Base-by-base conservation (phyloP, 2,797 vertebrate species). In the Centropyge bicolor region DNA sequence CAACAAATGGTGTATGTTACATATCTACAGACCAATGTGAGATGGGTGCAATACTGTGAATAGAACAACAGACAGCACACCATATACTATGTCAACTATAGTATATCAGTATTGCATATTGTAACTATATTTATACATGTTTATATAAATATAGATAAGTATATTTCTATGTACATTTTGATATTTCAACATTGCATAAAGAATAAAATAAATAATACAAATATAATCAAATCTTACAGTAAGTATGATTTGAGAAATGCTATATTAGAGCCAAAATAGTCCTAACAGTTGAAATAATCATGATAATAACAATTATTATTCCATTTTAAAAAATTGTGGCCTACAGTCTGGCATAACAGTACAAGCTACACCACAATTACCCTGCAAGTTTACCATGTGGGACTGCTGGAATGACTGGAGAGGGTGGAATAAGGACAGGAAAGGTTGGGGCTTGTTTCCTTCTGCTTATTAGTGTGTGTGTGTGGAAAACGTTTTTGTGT, bases 331-430 rank as follows among this genome's bases (percentile, higher is more conserved):
- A 85, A 89, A 89, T 77, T 64, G 87, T 89, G 90, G 90, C 91
- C 92, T 93, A 94, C 80, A 88, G 88, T 92, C 93, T 93, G 92
- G 89, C 91, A 95, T 96, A 95, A 96, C 94, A 95, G 94, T 96
- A 96, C 91, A 93, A 95, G 95, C 96, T 97, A 96, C 93, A 95
- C 93, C 96, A 96, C 94, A 91, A 94, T 95, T 95, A 96, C 95
- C 96, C 96, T 96, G 97, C 94, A 94, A 89, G 94, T 95, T 92
- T 96, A 96, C 95, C 95, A 95, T 96, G 96, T 97, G 96, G 95
- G 96, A 90, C 91, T 95, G 95, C 95, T 97, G 98, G 98, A 98
- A 98, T 98, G 98, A 97, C 97, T 96, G 92, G 92, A 95, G 88
- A 94, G 68, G 92, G 95, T 86, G 93, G 95, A 95, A 95, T 95